Conservation (phyloP, 2,113 vertebrate species). For the Gobius niger region DNA sequence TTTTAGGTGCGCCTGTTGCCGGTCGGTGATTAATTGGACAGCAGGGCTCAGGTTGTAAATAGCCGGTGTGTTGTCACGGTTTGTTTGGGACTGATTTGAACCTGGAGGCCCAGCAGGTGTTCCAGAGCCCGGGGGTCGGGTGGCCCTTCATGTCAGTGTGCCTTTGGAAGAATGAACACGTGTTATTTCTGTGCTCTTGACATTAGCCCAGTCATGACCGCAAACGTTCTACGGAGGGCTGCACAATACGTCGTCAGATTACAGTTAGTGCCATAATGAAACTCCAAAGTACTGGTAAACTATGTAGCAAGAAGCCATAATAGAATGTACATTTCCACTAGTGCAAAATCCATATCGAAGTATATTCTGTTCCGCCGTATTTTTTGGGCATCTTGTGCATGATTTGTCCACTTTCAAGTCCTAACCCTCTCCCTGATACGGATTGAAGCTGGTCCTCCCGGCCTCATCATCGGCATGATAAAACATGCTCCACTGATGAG, state of each 20-base stretch:
- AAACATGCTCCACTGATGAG: background rate
- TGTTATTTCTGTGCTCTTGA: slow-evolving; percentile 9
- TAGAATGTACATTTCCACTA: too few species aligned
- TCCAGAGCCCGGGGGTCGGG: slow-evolving; percentile 33
- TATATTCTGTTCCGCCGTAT: too few species aligned
- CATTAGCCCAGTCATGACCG: too few species aligned
- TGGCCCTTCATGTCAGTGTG: slow-evolving; percentile 7
- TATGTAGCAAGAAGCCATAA: too few species aligned
- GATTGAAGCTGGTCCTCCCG: too few species aligned
- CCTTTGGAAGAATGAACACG: background rate
- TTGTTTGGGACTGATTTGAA: slow-evolving; percentile 59
- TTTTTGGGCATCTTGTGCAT: too few species aligned
- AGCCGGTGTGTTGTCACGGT: slow-evolving; percentile 61
- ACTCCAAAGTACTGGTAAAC: too few species aligned
- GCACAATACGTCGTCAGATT: background rate
- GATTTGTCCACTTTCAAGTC: too few species aligned
- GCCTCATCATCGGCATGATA: background rate
- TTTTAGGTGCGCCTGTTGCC: slow-evolving; percentile 55
- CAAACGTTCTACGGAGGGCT: too few species aligned
- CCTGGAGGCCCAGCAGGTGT: slow-evolving; percentile 52
- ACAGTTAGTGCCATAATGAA: too few species aligned
- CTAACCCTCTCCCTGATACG: too few species aligned
- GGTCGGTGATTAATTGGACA: slow-evolving; percentile 55
- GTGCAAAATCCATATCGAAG: too few species aligned
- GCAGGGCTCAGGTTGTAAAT: slow-evolving; percentile 62